Conservation (phyloP, 2,113 vertebrate genomes). For the Tupaia tana region DNA sequence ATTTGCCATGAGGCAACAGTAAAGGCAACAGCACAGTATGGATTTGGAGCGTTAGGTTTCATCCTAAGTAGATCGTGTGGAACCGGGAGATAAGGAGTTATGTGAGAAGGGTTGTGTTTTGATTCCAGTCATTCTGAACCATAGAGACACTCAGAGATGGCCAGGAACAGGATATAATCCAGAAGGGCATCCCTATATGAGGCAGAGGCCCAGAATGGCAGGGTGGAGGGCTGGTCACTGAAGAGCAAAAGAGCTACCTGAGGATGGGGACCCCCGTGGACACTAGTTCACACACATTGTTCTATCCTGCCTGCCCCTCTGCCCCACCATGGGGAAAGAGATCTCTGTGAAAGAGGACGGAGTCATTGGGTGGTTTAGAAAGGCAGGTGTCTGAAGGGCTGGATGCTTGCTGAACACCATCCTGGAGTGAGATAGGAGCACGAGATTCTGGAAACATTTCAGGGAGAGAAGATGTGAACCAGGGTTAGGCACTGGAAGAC, state of each 20-base stretch:
- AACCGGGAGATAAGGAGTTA: background rate
- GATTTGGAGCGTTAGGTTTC: background rate
- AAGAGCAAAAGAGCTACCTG: background rate
- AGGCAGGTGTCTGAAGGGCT: background rate
- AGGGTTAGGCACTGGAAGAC: background rate
- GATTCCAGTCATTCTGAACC: background rate
- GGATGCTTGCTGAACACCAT: background rate
- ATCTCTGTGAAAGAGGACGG: background rate
- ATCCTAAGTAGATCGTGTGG: background rate
- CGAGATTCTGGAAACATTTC: background rate
- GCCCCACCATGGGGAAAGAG: background rate
- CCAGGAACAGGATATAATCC: background rate
- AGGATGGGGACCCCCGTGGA: background rate
- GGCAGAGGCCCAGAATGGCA: background rate
- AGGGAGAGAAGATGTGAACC: background rate
- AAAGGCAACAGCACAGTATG: background rate
- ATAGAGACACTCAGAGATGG: background rate
- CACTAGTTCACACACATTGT: background rate
- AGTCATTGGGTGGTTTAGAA: background rate
- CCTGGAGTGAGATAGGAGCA: background rate
- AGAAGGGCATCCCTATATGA: too few species aligned
- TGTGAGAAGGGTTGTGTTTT: background rate
- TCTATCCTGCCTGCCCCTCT: background rate
- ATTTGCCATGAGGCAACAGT: background rate
- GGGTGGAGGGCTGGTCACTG: background rate